A percentile compares a stretch with the other conserved stretches of the same genome.
These are phyloP conservation scores for Lagopus leucura DNA, from an alignment of 2,113 vertebrate species.

Conservation along the genomic window DNA sequence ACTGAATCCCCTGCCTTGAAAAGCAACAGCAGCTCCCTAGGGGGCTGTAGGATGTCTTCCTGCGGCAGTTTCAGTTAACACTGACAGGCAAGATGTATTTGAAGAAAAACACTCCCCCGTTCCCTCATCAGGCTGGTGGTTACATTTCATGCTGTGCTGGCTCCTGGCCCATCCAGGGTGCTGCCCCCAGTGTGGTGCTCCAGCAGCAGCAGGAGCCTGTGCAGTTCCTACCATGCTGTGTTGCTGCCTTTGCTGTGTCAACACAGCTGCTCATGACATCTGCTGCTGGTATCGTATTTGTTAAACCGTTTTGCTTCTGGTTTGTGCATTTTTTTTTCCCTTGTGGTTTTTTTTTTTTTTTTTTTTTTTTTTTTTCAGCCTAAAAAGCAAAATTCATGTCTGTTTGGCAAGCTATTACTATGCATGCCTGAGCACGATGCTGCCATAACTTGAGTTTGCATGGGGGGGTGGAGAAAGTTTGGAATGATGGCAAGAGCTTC, in stretches of 20 bases:
- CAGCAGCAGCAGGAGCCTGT: background rate
- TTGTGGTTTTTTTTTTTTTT: too few relatives aligned
- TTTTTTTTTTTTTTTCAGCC: too few relatives aligned
- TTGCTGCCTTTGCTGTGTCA: background rate
- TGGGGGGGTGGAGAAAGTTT: background rate
- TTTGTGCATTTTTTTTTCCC: background rate
- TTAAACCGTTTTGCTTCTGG: background rate
- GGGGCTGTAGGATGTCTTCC: background rate
- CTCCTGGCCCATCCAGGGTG: background rate
- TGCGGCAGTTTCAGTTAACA: background rate
- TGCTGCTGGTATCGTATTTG: background rate
- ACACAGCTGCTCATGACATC: background rate
- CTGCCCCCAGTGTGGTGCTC: background rate
- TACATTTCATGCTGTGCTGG: fast-evolving
- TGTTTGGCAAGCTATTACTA: too few relatives aligned
- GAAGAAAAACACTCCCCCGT: background rate
- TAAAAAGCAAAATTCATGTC: background rate
- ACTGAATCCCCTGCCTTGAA: background rate
- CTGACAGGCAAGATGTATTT: background rate
- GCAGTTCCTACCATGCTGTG: background rate
- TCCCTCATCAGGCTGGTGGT: background rate
- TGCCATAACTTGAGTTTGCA: background rate
- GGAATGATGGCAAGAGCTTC: background rate
- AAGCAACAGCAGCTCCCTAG: background rate
- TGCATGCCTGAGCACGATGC: background rate